Evolutionary conservation across 1,140 invertebrate species (phyloP), one percentile per base, ranked within the genome.

Genomic region (Potamilus streckersoni): DNA sequence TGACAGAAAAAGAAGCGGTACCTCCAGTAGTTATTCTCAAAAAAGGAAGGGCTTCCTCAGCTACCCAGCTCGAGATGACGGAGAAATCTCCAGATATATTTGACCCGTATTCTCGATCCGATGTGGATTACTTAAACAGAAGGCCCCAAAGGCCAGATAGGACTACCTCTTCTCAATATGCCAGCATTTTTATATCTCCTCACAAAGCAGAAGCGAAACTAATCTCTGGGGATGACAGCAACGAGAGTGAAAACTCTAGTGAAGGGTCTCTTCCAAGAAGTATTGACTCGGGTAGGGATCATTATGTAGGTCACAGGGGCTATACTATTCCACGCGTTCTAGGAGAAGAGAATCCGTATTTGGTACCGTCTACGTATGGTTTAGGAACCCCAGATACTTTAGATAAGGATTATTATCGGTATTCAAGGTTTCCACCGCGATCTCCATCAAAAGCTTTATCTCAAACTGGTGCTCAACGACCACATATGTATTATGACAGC

Each of bases 1-100:
- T 86, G 27, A 82, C 85, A 20, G 92, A 93, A 60, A 90, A 93
- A 72, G 92, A 93, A 2, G 95, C 96, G 86, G 94, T 95, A 27
- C 96, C 96, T 61, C 95, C 96, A 49, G 96, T 98, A 20, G 96
- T 98, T 16, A 96, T 98, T 13, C 94, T 97, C 74, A 98, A 98
- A 89, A 93, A 96, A 69, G 96, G 84, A 38, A 74, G 86, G 6
- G 86, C 86, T 6, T 84, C 82, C 56, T 86, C 87, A 6, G 87
- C 86, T 64, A 87, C 87, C 19, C 84, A 86, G 14, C 63, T 87
- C n/a, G 85, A 97, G 84, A 92, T 96, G 80, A 93, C 95, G 60
- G 95, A 97, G 80, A 96, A 97, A 82, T 95, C 95, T 83, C 93
- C 91, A 57, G 86, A 89, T 79, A 93, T 93, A 78, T 89, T 86